Percentiles rank a stretch among this genome's conserved stretches.
phyloP scores from a whole-genome alignment of 2,888 invertebrate genomes.

The Phyllotreta cruciferae region DNA sequence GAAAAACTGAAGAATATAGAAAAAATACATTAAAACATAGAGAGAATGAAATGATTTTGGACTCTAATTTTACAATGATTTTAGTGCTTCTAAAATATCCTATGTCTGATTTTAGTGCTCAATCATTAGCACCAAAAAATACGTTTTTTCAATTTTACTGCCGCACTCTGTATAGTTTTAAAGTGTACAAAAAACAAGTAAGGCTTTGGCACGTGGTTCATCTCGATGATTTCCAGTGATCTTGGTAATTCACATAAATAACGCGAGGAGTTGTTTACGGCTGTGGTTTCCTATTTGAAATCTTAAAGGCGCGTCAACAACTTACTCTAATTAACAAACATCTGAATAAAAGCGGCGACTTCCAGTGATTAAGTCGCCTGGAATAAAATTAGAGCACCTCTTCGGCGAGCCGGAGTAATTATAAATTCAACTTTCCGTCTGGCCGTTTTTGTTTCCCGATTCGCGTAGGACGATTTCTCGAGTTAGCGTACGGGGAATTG shows the following conservation, averaged over 20 bases:
- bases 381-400: too few relatives aligned
- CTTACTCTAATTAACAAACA: slow-evolving; percentile 28
- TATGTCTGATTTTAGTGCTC: too few relatives aligned
- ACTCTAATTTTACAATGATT: too few relatives aligned
- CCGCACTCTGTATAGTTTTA: neutral
- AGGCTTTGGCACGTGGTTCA: slow-evolving; percentile 23
- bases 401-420: too few relatives aligned
- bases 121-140: too few relatives aligned
- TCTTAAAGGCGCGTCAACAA: slow-evolving; percentile 27
- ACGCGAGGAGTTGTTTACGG: slow-evolving; percentile 29
- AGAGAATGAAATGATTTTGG: too few relatives aligned
- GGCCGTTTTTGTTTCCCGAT: too few relatives aligned
- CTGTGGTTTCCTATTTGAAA: slow-evolving; percentile 35
- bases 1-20: too few relatives aligned
- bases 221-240: slow-evolving; percentile 33
- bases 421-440: too few relatives aligned
- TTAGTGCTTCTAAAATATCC: too few relatives aligned
- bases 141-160: too few relatives aligned
- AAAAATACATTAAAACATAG: too few relatives aligned
- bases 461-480: neutral
- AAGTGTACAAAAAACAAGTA: neutral
- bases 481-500: neutral
- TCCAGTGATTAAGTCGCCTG: neutral
- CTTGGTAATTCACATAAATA: slow-evolving; percentile 33
- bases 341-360: slow-evolving; percentile 18